Evolutionary conservation across 1,140 invertebrate genomes (phyloP), one percentile per base, ranked within the genome.

Genomic region (Euura saliciscinereae): DNA sequence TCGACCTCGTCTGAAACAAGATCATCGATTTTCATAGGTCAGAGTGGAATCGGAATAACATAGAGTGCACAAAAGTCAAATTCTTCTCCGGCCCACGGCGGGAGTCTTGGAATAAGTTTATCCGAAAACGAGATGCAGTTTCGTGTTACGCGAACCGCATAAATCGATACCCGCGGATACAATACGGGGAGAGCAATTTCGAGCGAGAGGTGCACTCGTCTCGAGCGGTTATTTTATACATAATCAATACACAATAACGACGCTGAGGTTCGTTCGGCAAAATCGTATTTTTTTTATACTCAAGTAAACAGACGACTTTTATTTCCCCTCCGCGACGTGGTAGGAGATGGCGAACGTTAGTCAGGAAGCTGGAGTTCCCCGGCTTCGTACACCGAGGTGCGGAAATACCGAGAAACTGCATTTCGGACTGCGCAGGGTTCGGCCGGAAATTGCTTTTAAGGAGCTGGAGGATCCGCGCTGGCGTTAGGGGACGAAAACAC

Each of bases 1-100:
- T 96, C 95, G 76, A 96, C 93, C 88, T 96, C 95, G 90, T 96
- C 95, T 96, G 91, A 2, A 92, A 90, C 81, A 83, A 28, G 28
- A 28, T 28, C 28, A 28, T 28, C 28, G 28, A 28, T 28, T 28
- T 28, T 1, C 28, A 28, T 28, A 28, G 1, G 0, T 1, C 28
- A 28, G 28, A 28, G 28, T 28, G 28, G 28, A 28, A 28, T 28
- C 28, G 28, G 28, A 28, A 28, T 28, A 28, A 28, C 28, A 28
- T 28, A 0, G 28, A 28, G 28, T 28, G 28, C 28, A 28, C 28
- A 28, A 28, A 28, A 28, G 28, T 28, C 28, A 28, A 28, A 28
- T 28, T 28, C 28, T 28, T 28, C 28, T 28, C 28, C 28, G 28
- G 28, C 28, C 28, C 28, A 28, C 28, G 28, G 28, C 28, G 1